Base-by-base conservation (phyloP, 1,140 invertebrate species). In the Drosophila truncata region DNA sequence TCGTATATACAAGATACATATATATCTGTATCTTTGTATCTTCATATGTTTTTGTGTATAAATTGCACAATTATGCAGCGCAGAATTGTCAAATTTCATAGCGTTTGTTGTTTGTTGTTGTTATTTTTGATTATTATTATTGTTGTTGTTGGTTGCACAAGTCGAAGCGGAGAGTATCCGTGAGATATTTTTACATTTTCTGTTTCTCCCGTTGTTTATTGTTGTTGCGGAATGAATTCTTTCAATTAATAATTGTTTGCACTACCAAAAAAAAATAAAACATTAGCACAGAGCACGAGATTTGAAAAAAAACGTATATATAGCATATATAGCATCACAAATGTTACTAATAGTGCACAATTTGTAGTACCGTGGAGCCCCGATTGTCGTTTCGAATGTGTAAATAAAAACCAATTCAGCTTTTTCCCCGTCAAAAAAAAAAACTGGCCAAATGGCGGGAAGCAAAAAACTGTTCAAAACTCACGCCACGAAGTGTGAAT, bases 31-130 rank as follows among this genome's bases (percentile, higher is more conserved):
- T n/a, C n/a, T n/a, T n/a, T n/a, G n/a, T n/a, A n/a, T n/a, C n/a
- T n/a, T n/a, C 63, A 60, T 67, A 35, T 73, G 54, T 67, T 47
- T 60, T 55, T 73, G 27, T 69, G 61, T 78, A 55, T 80, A 90
- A 90, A 90, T 90, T 90, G 85, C 84, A 88, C 84, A 90, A 88
- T 90, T 90, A 78, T 88, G 78, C 84, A 88, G 77, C 84, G 78
- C 67, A 88, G 69, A 59, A 23, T 41, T 23, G 16, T 58, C 52
- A 47, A 76, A 67, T 54, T 67, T 73, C 47, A 64, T 66, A 64
- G 60, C 27, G 49, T 59, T 74, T 86, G 62, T 65, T 67, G 47
- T 62, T 58, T 71, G 61, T 80, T 69, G 46, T 57, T 72, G n/a
- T 71, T 78, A 27, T 61, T 61, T 6, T 18, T 42, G n/a, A n/a